Conservation (phyloP, 2,797 vertebrate genomes). For the Catostomus latipinnis region DNA sequence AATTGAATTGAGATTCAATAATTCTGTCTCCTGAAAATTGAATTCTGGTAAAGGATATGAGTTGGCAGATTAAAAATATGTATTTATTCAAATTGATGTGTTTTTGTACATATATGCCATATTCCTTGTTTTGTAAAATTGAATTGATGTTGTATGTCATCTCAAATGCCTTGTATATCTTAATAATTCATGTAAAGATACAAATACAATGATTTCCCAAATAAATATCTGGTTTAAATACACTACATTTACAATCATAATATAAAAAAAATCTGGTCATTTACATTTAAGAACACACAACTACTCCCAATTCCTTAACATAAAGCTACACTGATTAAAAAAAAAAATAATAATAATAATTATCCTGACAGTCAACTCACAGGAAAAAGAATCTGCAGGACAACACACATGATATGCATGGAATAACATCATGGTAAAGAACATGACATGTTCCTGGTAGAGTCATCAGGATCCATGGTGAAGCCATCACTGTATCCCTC, state of each 20-base stretch:
- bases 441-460: conserved; percentile 52
- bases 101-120: conserved; percentile 13
- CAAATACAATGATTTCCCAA: background rate
- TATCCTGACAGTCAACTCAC: no score
- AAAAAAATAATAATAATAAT: background rate
- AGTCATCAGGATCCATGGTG: conserved; percentile 66
- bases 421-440: conserved; percentile 60
- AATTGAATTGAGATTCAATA: background rate
- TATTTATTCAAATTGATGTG: background rate
- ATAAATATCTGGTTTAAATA: background rate
- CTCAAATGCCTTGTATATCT: conserved; percentile 10
- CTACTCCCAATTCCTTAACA: background rate
- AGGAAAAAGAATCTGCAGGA: background rate
- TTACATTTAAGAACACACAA: background rate
- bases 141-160: conserved; percentile 10
- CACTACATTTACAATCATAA: conserved; percentile 6
- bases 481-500: conserved; percentile 90
- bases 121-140: background rate
- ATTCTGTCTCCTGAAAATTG: conserved; percentile 23
- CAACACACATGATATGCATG: background rate
- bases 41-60: conserved; percentile 22
- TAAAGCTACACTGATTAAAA: conserved; percentile 1
- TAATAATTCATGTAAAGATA: background rate
- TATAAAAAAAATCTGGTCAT: background rate
- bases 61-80: background rate